Evolutionary conservation across 2,888 invertebrate genomes (phyloP).

Genomic region (Lymantria monacha): DNA sequence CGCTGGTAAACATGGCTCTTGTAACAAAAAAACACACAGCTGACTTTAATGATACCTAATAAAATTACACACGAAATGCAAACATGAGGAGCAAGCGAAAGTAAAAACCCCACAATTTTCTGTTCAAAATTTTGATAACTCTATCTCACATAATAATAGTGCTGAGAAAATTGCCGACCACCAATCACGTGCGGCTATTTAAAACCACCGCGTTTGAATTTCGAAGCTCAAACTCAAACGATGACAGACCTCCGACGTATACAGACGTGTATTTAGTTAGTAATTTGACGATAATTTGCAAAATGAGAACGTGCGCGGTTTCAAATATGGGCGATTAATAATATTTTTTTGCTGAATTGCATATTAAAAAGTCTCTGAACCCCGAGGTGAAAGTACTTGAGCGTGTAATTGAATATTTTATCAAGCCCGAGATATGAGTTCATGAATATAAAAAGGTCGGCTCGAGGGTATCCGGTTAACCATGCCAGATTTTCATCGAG

Average conservation of each 20-base stretch:
- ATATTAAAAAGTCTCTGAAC: slow-evolving; percentile 57
- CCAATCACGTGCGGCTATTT: slow-evolving; percentile 55
- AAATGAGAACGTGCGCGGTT: slow-evolving; percentile 41
- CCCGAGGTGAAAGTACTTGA: slow-evolving; percentile 51
- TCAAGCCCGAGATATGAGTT: slow-evolving; percentile 39
- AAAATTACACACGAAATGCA: slow-evolving; percentile 63
- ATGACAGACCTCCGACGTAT: slow-evolving; percentile 42
- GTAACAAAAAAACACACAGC: slow-evolving; percentile 23
- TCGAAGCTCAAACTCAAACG: slow-evolving; percentile 54
- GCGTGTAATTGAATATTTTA: slow-evolving; percentile 63
- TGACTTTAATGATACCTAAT: slow-evolving; percentile 59
- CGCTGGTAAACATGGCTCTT: slow-evolving; percentile 18
- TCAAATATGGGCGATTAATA: slow-evolving; percentile 25
- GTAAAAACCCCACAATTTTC: slow-evolving; percentile 59
- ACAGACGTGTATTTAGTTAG: slow-evolving; percentile 59
- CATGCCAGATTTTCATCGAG: slow-evolving; percentile 23
- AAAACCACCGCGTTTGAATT: slow-evolving; percentile 54
- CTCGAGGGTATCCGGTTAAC: slow-evolving; percentile 14
- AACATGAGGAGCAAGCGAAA: slow-evolving; percentile 63
- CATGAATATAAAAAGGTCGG: slow-evolving; percentile 55
- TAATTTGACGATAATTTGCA: slow-evolving; percentile 60
- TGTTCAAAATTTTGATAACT: slow-evolving; percentile 69
- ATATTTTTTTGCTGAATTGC: slow-evolving; percentile 38
- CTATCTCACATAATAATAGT: slow-evolving; percentile 70
- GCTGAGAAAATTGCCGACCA: slow-evolving; percentile 51